Base-by-base conservation (phyloP, 1,140 invertebrate species). In the Cotesia glomerata region DNA sequence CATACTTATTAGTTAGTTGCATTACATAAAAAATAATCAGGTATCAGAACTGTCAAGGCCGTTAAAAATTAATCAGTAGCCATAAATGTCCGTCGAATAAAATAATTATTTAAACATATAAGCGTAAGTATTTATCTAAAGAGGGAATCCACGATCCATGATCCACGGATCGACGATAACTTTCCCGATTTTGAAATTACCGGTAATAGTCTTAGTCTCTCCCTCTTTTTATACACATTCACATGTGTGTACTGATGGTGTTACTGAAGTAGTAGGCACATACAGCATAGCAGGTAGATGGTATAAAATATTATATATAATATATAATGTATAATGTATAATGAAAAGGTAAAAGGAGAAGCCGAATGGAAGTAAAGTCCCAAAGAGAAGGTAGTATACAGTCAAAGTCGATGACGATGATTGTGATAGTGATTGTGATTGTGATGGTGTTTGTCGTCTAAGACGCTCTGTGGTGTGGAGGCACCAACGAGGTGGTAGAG, bases 161-260 rank as follows among this genome's bases (percentile, higher is more conserved):
- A 26, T 26, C 26, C 72, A 65, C 72, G 72, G 59, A 51, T 71
- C 61, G 61, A 54, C 72, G 72, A 16, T 56, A 69, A 76, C 74
- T 78, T 74, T 78, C 74, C 72, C 74, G 74, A 78, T 78, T 78
- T 76, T 75, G 71, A 77, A 77, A 76, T 54, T 54, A 71, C 36
- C n/a, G 67, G 63, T 39, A 51, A 34, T 26, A 26, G n/a, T 67
- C 45, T 36, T 35, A 14, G 39, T 14, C 26, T 26, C 26, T 26
- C 26, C 65, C n/a, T 54, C 65, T 49, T 54, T 67, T 54, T 67
- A 49, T 54, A 54, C 14, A 18, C 35, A 36, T 16, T n/a, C 51
- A 67, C 26, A 67, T 26, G 49, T 67, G 51, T 66, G 11, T 45
- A 45, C 11, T 45, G 39, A 45, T 45, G 39, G 39, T 45, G 39